Conservation (phyloP, 1,140 invertebrate genomes). For the Conus ventricosus region DNA sequence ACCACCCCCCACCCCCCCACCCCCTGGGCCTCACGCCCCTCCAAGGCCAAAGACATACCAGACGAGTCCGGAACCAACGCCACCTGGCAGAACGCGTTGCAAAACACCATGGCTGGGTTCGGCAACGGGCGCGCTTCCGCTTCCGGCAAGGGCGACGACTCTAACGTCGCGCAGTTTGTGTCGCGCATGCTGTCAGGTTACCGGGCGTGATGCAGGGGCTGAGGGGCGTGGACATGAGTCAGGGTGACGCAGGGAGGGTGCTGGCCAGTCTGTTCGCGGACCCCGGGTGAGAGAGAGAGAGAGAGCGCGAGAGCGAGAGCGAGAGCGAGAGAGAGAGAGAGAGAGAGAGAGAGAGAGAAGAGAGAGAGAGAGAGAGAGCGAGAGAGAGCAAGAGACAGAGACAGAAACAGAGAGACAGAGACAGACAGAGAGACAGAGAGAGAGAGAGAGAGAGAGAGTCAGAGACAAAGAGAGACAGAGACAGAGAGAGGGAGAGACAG, state of each 20-base stretch:
- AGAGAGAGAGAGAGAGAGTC: no score
- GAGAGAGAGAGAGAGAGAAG: no score
- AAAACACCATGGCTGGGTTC: neutral
- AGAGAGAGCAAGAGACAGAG: no score
- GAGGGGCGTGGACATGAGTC: neutral
- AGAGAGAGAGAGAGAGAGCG: no score
- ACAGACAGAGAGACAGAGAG: no score
- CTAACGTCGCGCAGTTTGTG: neutral
- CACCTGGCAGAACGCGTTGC: neutral
- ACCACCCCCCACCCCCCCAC: neutral
- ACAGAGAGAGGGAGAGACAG: no score
- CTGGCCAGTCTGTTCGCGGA: neutral
- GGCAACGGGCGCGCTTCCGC: no score
- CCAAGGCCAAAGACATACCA: no score
- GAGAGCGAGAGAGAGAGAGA: no score
- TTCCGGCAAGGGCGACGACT: neutral
- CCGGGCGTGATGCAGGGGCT: neutral
- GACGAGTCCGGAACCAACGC: neutral
- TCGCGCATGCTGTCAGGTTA: neutral
- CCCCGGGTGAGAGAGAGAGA: neutral
- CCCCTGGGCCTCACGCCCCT: neutral
- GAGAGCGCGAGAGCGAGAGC: no score
- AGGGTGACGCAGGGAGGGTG: neutral
- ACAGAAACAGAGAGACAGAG: no score
- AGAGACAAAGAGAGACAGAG: no score